These are phyloP conservation scores for Tinamus major DNA, from an alignment of 2,797 vertebrate species.

Conservation along the genomic window DNA sequence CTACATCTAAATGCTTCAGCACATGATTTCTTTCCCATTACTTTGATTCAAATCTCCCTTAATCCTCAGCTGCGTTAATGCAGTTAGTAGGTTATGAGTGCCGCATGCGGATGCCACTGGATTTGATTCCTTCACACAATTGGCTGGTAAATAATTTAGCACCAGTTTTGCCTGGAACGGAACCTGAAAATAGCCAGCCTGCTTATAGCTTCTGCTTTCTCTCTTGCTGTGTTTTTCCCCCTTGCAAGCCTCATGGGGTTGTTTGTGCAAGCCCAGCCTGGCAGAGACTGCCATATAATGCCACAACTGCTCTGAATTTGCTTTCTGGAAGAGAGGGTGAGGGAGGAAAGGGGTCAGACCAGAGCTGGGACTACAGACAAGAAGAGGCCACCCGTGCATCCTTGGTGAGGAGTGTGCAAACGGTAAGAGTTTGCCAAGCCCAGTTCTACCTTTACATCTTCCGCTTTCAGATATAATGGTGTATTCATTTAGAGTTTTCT, in stretches of 20 bases:
- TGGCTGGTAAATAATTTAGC: conserved; percentile 64
- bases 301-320: conserved; percentile 14
- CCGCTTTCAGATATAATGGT: fast-evolving
- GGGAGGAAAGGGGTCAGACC: background rate
- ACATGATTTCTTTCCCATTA: conserved; percentile 63
- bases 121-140: conserved; percentile 46
- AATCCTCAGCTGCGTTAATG: conserved; percentile 58
- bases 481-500: background rate
- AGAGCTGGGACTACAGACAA: background rate
- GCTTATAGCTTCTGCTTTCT: conserved; percentile 18
- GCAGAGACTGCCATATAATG: background rate
- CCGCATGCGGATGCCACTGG: conserved; percentile 1
- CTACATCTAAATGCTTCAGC: conserved; percentile 52
- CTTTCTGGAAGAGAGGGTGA: background rate
- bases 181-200: conserved; percentile 46
- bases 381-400: background rate
- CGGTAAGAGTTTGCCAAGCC: background rate
- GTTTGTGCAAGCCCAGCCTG: conserved; percentile 15
- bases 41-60: conserved; percentile 66
- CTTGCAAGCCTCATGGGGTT: background rate
- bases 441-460: background rate
- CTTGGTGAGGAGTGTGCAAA: background rate
- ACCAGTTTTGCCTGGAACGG: conserved; percentile 23
- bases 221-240: background rate
- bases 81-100: conserved; percentile 62